A percentile compares a stretch with the other conserved stretches of the same genome.
These are phyloP conservation scores for Lepidurus couesii DNA, from an alignment of 1,140 invertebrate species.

Conservation along the genomic window DNA sequence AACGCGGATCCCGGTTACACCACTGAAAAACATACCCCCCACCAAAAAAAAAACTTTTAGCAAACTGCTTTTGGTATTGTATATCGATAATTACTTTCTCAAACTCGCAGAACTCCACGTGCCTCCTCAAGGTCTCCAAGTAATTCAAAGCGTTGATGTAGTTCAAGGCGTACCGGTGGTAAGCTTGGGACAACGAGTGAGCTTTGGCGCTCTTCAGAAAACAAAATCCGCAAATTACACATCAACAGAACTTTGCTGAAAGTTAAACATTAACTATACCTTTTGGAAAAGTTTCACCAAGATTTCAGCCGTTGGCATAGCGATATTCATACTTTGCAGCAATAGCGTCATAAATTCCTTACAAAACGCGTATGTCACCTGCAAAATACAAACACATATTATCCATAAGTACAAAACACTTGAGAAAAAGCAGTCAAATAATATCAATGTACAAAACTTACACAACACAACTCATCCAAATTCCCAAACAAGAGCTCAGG, in stretches of 20 bases:
- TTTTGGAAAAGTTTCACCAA: constrained; percentile 57
- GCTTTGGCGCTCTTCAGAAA: constrained; percentile 44
- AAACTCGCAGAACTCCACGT: constrained; percentile 57
- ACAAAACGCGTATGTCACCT: constrained; percentile 63
- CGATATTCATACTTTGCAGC: constrained; percentile 45
- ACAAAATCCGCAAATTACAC: neutral
- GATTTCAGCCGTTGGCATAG: constrained; percentile 50
- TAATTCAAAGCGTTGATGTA: constrained; percentile 59
- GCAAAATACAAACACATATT: constrained; percentile 34
- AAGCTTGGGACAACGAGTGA: constrained; percentile 50
- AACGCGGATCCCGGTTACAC: constrained; percentile 56
- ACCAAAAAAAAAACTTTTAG: neutral
- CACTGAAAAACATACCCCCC: constrained; percentile 45
- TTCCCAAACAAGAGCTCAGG: constrained; percentile 64
- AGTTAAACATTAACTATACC: constrained; percentile 41
- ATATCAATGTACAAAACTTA: constrained; percentile 43
- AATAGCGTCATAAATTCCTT: constrained; percentile 58
- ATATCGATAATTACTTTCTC: constrained; percentile 51
- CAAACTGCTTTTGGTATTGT: neutral
- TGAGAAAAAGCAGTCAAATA: neutral
- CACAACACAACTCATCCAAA: constrained; percentile 61
- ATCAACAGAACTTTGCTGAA: constrained; percentile 1
- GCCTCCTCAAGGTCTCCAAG: constrained; percentile 53
- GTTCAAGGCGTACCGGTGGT: constrained; percentile 57
- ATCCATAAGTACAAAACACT: neutral